Evolutionary conservation across 2,888 invertebrate genomes (phyloP).

Genomic region (Saturnia japonica): DNA sequence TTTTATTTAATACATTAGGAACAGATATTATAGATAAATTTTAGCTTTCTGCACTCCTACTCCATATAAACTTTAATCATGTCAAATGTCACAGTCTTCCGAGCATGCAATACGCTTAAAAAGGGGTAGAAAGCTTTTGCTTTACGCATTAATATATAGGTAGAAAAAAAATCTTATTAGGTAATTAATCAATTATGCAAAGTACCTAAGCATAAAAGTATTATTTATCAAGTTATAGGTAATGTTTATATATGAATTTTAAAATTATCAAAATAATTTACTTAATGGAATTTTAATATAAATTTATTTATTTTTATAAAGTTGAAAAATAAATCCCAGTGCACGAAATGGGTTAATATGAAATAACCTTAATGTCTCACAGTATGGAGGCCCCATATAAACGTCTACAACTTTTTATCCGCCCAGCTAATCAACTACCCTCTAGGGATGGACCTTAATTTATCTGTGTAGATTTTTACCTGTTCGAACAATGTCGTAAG

Average conservation of each 20-base stretch:
- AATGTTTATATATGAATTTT: background rate
- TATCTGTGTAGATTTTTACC: background rate
- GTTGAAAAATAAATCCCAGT: background rate
- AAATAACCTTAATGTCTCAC: background rate
- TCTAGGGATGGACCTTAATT: background rate
- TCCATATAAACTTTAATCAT: too few species aligned
- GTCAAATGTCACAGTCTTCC: too few species aligned
- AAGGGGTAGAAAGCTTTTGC: too few species aligned
- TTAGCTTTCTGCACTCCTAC: too few species aligned
- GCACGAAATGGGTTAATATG: background rate
- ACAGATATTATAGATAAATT: too few species aligned
- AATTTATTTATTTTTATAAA: background rate
- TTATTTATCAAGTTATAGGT: background rate
- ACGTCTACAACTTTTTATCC: background rate
- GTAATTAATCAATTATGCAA: too few species aligned
- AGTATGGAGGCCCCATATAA: background rate
- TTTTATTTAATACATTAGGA: too few species aligned
- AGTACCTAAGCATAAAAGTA: background rate
- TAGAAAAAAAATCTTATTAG: too few species aligned
- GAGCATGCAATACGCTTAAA: too few species aligned
- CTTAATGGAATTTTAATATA: background rate
- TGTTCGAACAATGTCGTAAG: background rate
- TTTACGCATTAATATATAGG: too few species aligned
- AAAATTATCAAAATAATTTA: background rate
- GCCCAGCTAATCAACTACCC: background rate